Evolutionary conservation across 1,140 invertebrate genomes (phyloP).

Genomic region (Orius laevigatus): DNA sequence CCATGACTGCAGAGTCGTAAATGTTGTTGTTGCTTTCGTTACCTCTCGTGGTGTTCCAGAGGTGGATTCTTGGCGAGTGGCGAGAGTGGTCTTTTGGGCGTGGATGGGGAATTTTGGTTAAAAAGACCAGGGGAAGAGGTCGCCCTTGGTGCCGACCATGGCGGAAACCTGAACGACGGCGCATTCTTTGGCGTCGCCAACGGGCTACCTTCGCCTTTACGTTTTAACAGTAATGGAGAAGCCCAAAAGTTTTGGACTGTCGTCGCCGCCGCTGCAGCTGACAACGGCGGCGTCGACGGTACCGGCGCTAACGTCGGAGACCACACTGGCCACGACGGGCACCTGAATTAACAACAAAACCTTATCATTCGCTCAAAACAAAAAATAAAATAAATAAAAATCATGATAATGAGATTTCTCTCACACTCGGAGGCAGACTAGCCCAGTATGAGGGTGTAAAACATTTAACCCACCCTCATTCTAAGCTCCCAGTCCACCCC

Average conservation of each 20-base stretch:
- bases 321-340: conserved; percentile 39
- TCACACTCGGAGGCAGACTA: neutral
- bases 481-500: no score
- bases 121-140: conserved; percentile 36
- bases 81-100: conserved; percentile 6
- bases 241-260: conserved; percentile 17
- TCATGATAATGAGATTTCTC: neutral
- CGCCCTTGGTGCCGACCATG: conserved; percentile 27
- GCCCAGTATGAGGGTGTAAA: neutral
- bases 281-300: conserved; percentile 10
- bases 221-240: conserved; percentile 7
- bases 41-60: neutral
- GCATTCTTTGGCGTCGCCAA: conserved; percentile 3
- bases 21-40: no score
- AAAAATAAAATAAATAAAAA: neutral
- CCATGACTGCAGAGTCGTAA: neutral
- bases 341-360: conserved; percentile 27
- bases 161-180: conserved; percentile 24
- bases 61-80: conserved; percentile 20
- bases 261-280: conserved; percentile 19
- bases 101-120: conserved; percentile 26
- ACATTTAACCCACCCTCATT: no score
- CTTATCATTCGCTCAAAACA: conserved; percentile 4
- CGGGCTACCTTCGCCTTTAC: conserved; percentile 6
- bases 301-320: conserved; percentile 27